Evolutionary conservation across 2,888 invertebrate species (phyloP), one percentile per base, ranked within the genome.

Genomic region (Hypselothyrea guttata): DNA sequence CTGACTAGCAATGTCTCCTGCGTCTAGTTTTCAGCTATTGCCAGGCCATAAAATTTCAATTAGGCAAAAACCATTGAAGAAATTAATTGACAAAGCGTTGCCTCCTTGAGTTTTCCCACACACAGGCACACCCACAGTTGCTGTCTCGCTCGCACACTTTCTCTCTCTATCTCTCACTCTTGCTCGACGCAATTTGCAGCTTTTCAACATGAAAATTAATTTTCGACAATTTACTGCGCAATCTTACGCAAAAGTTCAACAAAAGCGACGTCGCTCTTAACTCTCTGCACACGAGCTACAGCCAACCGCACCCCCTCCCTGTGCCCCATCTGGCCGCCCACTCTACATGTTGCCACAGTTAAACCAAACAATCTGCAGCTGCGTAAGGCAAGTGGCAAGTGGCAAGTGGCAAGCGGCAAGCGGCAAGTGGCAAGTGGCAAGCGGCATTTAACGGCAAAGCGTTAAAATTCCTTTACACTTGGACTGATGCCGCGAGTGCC

Each of bases 191-290:
- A 78, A 74, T 86, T 86, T 81, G 85, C 83, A 70, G 85, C 76
- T 75, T 83, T 83, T 79, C 81, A 81, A 79, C 85, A 81, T 85
- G 86, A 84, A 87, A 86, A 86, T 86, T 86, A 86, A 86, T 86
- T 86, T 86, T 84, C 85, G 75, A 83, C 87, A 86, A 86, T 86
- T 86, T 86, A 86, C 83, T 84, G 86, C 86, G 86, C 86, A 85
- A 84, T 86, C 86, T 86, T 85, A 85, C 71, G 86, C 74, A 84
- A 86, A 86, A 76, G 82, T 85, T 79, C 59, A 85, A 86, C 86
- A 85, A 82, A 82, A 81, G 86, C 84, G 64, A 70, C 56, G 61
- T n/a, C 54, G 53, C 58, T 57, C 54, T 37, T 40, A 55, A 47
- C 47, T 40, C 61, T 49, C 37, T n/a, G n/a, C n/a, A n/a, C n/a